phyloP scores from a whole-genome alignment of 2,113 vertebrate genomes.

The Pristiophorus japonicus region DNA sequence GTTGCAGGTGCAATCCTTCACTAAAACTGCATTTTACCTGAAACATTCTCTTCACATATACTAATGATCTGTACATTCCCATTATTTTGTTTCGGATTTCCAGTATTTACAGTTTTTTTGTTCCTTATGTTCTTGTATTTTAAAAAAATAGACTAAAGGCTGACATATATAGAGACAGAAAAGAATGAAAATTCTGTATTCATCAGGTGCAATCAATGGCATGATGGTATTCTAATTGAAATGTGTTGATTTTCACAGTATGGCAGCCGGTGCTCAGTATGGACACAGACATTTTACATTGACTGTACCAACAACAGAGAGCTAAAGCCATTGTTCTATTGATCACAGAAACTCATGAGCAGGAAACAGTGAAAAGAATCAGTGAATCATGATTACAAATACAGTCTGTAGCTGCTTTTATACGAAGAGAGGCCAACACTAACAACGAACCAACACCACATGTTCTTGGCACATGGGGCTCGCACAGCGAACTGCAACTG shows the following conservation, averaged over 20 bases:
- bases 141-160: neutral
- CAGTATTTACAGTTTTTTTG: neutral
- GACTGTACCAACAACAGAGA: neutral
- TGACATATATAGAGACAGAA: neutral
- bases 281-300: neutral
- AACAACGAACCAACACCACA: no score
- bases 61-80: neutral
- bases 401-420: neutral
- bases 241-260: neutral
- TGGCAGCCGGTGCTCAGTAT: neutral
- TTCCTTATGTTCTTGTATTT: neutral
- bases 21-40: neutral
- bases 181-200: neutral
- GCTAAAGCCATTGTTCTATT: neutral
- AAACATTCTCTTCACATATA: neutral
- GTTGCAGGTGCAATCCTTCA: neutral
- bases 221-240: neutral
- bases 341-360: neutral
- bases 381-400: neutral
- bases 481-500: neutral
- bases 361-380: neutral
- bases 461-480: neutral
- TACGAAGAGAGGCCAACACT: neutral
- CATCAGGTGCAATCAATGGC: neutral
- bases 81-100: neutral